These are phyloP conservation scores for crab-eating macaque (Macaca fascicularis) DNA, from an alignment of 2,113 vertebrate genomes.

Conservation along the genomic window DNA sequence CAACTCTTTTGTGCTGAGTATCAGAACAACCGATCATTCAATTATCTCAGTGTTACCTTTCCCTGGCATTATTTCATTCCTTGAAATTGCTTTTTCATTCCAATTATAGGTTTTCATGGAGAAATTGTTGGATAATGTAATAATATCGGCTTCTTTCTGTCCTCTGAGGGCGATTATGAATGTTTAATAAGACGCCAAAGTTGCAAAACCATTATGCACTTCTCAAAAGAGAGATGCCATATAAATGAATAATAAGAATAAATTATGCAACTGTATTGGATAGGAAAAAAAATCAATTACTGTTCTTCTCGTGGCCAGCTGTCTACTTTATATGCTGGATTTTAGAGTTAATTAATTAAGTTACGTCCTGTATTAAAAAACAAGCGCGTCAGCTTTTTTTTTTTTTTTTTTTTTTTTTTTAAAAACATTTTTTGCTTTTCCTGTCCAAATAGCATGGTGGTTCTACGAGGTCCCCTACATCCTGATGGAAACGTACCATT, in stretches of 20 bases:
- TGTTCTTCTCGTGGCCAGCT: fast-evolving
- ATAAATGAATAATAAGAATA: conserved; percentile 27
- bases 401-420: neutral
- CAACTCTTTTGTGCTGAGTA: neutral
- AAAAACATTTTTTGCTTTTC: neutral
- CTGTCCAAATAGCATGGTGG: fast-evolving
- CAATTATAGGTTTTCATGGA: conserved; percentile 39
- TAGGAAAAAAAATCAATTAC: neutral
- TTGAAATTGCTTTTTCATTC: conserved; percentile 55
- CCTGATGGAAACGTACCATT: fast-evolving
- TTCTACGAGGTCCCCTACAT: fast-evolving
- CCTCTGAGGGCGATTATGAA: neutral
- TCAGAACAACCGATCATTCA: neutral
- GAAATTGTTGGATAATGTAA: neutral
- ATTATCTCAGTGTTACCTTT: neutral
- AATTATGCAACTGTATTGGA: neutral
- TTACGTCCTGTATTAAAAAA: neutral
- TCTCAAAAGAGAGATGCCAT: neutral
- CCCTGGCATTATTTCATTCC: neutral
- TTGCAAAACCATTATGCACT: neutral
- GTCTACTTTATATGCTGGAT: neutral
- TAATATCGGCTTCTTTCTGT: neutral
- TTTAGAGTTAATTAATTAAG: neutral
- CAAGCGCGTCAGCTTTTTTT: conserved; percentile 12
- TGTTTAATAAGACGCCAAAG: conserved; percentile 45